Conservation (phyloP, 92 coral and sea anemone species). For the Palythoa grandiflora region DNA sequence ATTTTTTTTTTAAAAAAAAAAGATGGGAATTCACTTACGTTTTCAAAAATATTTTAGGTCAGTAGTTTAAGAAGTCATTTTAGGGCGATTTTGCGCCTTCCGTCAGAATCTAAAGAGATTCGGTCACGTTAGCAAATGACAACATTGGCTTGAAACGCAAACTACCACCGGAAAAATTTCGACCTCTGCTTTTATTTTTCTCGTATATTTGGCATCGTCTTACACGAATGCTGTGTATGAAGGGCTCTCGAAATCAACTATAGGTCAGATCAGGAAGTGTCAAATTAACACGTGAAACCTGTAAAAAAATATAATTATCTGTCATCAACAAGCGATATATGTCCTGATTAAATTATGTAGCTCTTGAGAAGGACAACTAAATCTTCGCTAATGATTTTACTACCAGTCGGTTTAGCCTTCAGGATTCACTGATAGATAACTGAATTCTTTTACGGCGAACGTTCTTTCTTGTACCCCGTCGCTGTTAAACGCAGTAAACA, state of each 20-base stretch:
- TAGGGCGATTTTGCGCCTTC: too few relatives aligned
- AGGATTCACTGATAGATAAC: neutral
- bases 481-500: neutral
- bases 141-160: neutral
- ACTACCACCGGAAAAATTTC: neutral
- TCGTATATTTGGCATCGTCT: neutral
- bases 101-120: too few relatives aligned
- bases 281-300: slow-evolving; percentile 46
- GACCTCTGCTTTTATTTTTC: neutral
- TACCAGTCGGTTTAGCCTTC: too few relatives aligned
- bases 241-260: slow-evolving; percentile 19
- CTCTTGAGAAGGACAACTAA: slow-evolving; percentile 22
- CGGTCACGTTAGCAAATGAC: neutral
- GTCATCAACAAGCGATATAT: slow-evolving; percentile 39
- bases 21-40: too few relatives aligned
- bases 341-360: slow-evolving; percentile 3
- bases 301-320: slow-evolving; percentile 38
- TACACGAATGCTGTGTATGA: neutral
- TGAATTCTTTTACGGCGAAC: neutral
- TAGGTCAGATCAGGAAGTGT: slow-evolving; percentile 44
- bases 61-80: too few relatives aligned
- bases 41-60: too few relatives aligned
- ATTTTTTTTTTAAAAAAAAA: too few relatives aligned
- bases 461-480: neutral
- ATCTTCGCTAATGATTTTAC: neutral